A percentile compares a stretch with the other conserved stretches of the same genome.
Conservation (phyloP, 1,140 invertebrate species). For the Venustaconcha ellipsiformis region DNA sequence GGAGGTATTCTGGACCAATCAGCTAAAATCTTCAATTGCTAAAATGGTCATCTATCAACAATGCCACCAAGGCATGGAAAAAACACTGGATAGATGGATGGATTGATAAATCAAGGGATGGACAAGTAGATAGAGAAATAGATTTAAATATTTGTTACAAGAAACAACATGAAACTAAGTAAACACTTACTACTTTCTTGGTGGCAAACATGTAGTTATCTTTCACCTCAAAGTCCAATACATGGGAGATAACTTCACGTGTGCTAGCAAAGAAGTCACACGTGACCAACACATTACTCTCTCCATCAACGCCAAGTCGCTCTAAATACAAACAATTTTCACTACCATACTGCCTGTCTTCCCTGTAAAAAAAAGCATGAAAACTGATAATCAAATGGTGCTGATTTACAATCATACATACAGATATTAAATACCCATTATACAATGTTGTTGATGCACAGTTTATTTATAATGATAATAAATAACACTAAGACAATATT, state of each 20-base stretch:
- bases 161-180: constrained; percentile 3
- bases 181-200: constrained; percentile 64
- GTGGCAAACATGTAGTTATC: constrained; percentile 89
- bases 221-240: constrained; percentile 85
- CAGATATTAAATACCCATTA: background rate
- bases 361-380: constrained; percentile 29
- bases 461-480: background rate
- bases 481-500: background rate
- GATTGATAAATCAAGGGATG: too few relatives aligned
- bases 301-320: constrained; percentile 67
- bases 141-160: background rate
- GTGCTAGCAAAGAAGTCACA: constrained; percentile 66
- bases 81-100: too few relatives aligned
- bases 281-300: constrained; percentile 75
- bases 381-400: background rate
- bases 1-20: too few relatives aligned
- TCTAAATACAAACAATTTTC: constrained; percentile 72
- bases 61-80: too few relatives aligned
- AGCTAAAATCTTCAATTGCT: too few relatives aligned
- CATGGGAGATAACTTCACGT: constrained; percentile 73
- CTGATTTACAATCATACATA: background rate
- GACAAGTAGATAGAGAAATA: too few relatives aligned
- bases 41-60: too few relatives aligned
- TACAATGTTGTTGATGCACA: background rate
- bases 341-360: constrained; percentile 29